Evolutionary conservation across 2,797 vertebrate species (phyloP), one percentile per base, ranked within the genome.

Genomic region (Scyliorhinus canicula): DNA sequence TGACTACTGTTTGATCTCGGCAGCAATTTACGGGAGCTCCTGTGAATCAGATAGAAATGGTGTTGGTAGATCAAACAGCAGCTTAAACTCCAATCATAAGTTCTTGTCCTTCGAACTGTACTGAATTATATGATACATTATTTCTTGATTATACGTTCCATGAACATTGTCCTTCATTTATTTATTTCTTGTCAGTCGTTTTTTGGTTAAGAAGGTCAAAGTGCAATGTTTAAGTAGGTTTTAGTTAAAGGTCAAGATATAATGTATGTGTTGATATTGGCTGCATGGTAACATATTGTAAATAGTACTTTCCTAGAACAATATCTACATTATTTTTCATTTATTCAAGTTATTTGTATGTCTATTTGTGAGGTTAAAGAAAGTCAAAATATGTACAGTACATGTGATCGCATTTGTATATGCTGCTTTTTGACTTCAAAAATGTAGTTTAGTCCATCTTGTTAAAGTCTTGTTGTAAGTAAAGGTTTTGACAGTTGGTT

Each of bases 271-370:
- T 91, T 91, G 88, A 65, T 44, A 65, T 44, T 91, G 60, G n/a
- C 40, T 91, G 88, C 88, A 91, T 91, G 88, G 88, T 65, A 65
- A 31, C 7, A 40, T 21, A 63, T n/a, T 91, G 60, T 91, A 91
- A 63, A 90, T 79, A 79, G 40, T 40, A 90, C 7, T 65, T 91
- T 91, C n/a, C 19, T 26, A 26, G 57, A 91, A 63, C 55, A 88
- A 24, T 91, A 60, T 91, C 88, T 40, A 40, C 60, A 91, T 57
- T 88, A 88, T 57, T 88, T 88, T 88, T 88, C 85, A 88, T 91
- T 79, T 6, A 35, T 60, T 91, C 40, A 91, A 82, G 24, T 82
- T 60, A 40, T 63, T 90, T 90, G 79, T 82, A 82, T 90, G 88
- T 44, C n/a, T 21, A 44, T 91, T 88, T 91, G 88, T 91, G 88